Percentiles rank a stretch among this genome's conserved stretches.
phyloP scores from a whole-genome alignment of 2,113 vertebrate genomes.

The Chitala chitala region DNA sequence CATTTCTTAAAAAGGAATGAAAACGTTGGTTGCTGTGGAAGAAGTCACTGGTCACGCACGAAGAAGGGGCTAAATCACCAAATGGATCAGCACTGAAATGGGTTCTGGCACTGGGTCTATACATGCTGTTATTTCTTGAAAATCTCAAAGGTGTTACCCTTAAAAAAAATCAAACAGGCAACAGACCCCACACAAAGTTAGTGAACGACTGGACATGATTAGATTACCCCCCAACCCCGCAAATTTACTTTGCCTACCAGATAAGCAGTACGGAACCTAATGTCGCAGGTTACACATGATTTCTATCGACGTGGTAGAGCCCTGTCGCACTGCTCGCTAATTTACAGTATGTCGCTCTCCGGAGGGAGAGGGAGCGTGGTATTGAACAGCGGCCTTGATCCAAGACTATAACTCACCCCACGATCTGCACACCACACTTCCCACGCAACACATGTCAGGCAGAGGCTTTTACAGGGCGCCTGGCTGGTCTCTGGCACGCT shows the following conservation, averaged over 20 bases:
- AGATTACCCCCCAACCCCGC: too few species aligned
- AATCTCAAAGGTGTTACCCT: too few species aligned
- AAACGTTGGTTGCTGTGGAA: slow-evolving; percentile 14
- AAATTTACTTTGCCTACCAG: too few species aligned
- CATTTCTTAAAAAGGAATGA: slow-evolving; percentile 23
- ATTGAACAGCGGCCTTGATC: neutral
- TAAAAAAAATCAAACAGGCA: too few species aligned
- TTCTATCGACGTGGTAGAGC: neutral
- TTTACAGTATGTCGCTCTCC: neutral
- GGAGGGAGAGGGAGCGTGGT: neutral
- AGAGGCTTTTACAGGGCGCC: neutral
- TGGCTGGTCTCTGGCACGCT: neutral
- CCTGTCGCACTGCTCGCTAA: neutral
- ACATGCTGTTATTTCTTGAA: too few species aligned
- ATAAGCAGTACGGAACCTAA: too few species aligned
- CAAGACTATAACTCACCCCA: neutral
- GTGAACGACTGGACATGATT: too few species aligned
- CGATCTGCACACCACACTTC: neutral
- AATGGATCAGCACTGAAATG: neutral
- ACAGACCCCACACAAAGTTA: too few species aligned
- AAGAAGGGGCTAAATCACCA: slow-evolving; percentile 5
- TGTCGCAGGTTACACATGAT: too few species aligned
- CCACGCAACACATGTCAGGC: too few species aligned
- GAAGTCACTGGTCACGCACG: slow-evolving; percentile 1
- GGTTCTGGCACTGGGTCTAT: neutral